These are phyloP conservation scores for Helobdella robusta DNA, from an alignment of 2,888 invertebrate species.

Conservation along the genomic window DNA sequence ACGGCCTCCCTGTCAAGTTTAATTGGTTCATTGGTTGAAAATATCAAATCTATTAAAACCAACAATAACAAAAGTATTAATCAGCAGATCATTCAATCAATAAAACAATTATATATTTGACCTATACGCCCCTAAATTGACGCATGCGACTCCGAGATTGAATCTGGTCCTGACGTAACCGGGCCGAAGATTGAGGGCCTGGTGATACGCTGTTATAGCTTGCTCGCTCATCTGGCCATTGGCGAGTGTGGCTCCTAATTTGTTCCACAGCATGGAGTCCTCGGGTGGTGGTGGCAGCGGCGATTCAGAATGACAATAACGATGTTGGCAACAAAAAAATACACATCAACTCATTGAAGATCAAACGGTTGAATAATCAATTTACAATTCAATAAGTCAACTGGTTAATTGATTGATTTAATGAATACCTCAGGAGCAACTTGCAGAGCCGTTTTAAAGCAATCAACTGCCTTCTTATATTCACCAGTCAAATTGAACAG, in stretches of 20 bases:
- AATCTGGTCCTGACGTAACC: constrained; percentile 93
- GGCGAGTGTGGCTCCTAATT: constrained; percentile 89
- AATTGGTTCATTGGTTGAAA: no score
- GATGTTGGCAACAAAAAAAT: no score
- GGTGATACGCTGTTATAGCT: constrained; percentile 88
- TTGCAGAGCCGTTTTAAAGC: constrained; percentile 79
- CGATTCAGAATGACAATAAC: no score
- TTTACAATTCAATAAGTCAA: no score
- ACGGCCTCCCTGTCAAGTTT: constrained; percentile 74
- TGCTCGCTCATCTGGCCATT: constrained; percentile 89
- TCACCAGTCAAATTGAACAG: constrained; percentile 87
- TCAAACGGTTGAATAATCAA: no score
- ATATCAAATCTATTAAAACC: constrained; percentile 7
- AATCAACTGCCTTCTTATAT: constrained; percentile 90
- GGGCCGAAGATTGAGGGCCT: constrained; percentile 78
- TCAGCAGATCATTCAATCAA: not conserved
- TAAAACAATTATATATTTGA: constrained; percentile 40
- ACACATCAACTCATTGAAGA: no score
- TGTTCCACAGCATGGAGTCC: constrained; percentile 90
- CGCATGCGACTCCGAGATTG: constrained; percentile 93
- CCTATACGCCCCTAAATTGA: constrained; percentile 81
- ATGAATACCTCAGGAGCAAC: constrained; percentile 66
- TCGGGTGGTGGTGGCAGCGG: no score
- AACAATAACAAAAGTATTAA: not conserved
- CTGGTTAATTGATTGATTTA: no score